Base-by-base conservation (phyloP, 2,888 invertebrate genomes). In the Anoncus sp. region DNA sequence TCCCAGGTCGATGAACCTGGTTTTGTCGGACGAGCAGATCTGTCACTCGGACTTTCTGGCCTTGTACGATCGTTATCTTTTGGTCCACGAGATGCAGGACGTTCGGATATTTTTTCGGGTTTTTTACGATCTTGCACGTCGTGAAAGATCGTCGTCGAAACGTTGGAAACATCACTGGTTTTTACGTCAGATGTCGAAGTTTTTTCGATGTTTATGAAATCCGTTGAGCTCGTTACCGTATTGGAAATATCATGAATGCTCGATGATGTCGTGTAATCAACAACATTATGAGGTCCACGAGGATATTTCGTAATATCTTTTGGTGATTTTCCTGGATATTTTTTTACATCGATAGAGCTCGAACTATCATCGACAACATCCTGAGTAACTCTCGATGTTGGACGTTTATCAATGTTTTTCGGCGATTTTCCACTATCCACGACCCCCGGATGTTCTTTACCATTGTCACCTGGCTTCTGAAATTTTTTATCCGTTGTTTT, bases 1-100 rank as follows among this genome's bases (percentile, higher is more conserved):
- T 89, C 87, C 89, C 89, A 89, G 4, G 89, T 85, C 0, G 89
- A 89, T 2, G 87, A 86, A 0, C 89, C 89, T 2, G 88, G 87
- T 60, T 87, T 89, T 1, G 74, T 62, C 0, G 89, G 87, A 53
- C 88, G 83, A 1, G 53, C 49, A 1, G 81, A 72, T 69, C 84
- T 83, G 40, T 87, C 87, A 9, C 70, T 81, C 3, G 84, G 81
- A 16, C 69, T 83, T 59, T 81, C 63, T 5, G 77, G 53, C 20
- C 79, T 57, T n/a, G 45, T 35, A 0, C 51, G 57, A 53, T 62
- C 62, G 7, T 12, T 43, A 12, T 72, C 63, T 24, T 77, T 66
- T 9, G 75, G 70, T 14, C 70, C 67, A 47, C 71, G 70, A 40
- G 63, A 3, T 40, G 67, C 38, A 5, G 60, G 55, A 18, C 40